phyloP scores from a whole-genome alignment of 2,888 invertebrate genomes.

The Marasmarcha lunaedactyla region DNA sequence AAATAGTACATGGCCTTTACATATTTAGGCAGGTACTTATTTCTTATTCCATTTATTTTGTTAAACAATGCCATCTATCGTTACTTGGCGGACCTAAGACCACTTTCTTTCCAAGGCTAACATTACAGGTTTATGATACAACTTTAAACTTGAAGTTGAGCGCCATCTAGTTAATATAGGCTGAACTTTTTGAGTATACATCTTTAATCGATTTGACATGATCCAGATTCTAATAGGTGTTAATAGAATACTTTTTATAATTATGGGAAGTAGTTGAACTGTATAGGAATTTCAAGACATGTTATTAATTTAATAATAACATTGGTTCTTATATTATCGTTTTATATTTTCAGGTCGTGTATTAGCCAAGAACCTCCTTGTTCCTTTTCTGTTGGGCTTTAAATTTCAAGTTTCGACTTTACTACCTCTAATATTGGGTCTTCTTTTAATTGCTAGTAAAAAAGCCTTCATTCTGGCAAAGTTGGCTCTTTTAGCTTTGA shows the following conservation, averaged over 20 bases:
- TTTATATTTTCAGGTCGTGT: conserved; percentile 73
- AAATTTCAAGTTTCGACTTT: conserved; percentile 84
- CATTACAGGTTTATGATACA: neutral
- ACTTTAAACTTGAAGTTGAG: neutral
- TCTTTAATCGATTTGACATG: too few species aligned
- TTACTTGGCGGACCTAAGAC: conserved; percentile 13
- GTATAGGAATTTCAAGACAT: too few species aligned
- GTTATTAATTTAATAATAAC: too few species aligned
- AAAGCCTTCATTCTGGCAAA: conserved; percentile 83
- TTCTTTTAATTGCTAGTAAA: conserved; percentile 78
- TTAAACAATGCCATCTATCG: conserved; percentile 29
- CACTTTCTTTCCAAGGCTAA: neutral
- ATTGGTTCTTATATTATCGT: too few species aligned
- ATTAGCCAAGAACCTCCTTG: conserved; percentile 77
- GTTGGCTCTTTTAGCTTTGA: conserved; percentile 77
- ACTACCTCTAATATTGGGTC: conserved; percentile 78
- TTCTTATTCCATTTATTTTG: too few species aligned
- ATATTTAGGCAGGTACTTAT: too few species aligned
- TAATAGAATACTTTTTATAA: too few species aligned
- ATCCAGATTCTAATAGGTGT: too few species aligned
- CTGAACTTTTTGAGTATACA: conserved; percentile 3
- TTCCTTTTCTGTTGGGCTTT: conserved; percentile 82
- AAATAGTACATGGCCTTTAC: too few species aligned
- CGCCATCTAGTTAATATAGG: conserved; percentile 19
- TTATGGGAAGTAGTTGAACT: too few species aligned